phyloP scores from a whole-genome alignment of 2,888 invertebrate genomes.

The Mimumesa dahlbomi region DNA sequence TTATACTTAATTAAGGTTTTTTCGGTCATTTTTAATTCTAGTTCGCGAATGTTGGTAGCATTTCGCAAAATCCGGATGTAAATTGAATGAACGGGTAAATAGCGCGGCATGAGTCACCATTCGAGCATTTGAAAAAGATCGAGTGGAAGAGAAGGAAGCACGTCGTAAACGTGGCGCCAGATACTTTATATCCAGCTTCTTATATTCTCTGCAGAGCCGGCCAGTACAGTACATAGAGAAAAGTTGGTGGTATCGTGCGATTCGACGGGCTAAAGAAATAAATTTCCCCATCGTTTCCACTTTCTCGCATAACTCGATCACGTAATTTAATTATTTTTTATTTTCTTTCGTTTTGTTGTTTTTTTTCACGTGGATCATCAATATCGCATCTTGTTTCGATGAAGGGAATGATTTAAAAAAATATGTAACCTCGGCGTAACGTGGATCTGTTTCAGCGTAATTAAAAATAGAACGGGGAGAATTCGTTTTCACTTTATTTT shows the following conservation, averaged over 20 bases:
- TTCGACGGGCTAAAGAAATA: too few relatives aligned
- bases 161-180: slow-evolving; percentile 61
- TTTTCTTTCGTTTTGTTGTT: neutral
- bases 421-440: too few relatives aligned
- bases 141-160: slow-evolving; percentile 56
- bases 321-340: neutral
- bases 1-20: too few relatives aligned
- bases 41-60: too few relatives aligned
- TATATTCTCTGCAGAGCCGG: slow-evolving; percentile 41
- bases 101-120: slow-evolving; percentile 3
- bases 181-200: slow-evolving; percentile 61
- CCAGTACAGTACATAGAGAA: slow-evolving; percentile 40
- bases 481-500: too few relatives aligned
- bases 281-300: neutral
- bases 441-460: too few relatives aligned
- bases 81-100: slow-evolving; percentile 28
- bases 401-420: too few relatives aligned
- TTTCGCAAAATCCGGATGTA: too few relatives aligned
- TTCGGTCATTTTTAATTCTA: too few relatives aligned
- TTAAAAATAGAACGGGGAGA: too few relatives aligned
- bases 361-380: slow-evolving; percentile 29
- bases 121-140: slow-evolving; percentile 55
- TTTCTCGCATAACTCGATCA: neutral
- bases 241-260: slow-evolving; percentile 11
- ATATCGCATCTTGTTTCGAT: too few relatives aligned